Conservation (phyloP, 2,888 invertebrate genomes). For the Pollenia amentaria region DNA sequence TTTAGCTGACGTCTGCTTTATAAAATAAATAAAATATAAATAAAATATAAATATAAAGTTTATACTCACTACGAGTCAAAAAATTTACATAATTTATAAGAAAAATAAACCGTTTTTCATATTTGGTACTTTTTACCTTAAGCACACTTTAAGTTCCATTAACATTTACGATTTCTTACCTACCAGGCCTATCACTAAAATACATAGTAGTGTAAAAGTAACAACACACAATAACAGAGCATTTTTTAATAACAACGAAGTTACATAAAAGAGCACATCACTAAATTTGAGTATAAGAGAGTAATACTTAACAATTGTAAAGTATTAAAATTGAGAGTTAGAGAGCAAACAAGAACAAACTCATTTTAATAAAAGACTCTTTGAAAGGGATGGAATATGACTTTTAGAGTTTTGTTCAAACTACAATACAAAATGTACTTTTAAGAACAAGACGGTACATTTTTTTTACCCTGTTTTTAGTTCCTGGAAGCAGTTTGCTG, state of each 20-base stretch:
- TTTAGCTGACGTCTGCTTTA: too few relatives aligned
- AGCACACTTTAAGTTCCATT: neutral
- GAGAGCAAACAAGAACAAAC: neutral
- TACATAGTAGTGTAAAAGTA: neutral
- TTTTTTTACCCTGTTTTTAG: too few relatives aligned
- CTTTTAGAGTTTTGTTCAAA: too few relatives aligned
- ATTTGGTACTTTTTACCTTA: neutral
- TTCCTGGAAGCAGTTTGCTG: too few relatives aligned
- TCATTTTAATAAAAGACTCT: neutral
- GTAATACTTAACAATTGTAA: neutral
- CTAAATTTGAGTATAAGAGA: slow-evolving; percentile 10
- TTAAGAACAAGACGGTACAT: too few relatives aligned
- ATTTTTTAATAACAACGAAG: neutral
- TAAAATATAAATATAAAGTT: too few relatives aligned
- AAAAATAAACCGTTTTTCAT: too few relatives aligned
- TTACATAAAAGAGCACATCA: neutral
- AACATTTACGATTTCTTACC: neutral
- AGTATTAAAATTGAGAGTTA: neutral
- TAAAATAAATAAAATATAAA: too few relatives aligned
- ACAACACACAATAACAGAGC: neutral
- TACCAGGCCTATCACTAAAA: neutral
- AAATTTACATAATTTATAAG: too few relatives aligned
- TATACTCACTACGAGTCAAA: too few relatives aligned
- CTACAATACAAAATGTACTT: too few relatives aligned
- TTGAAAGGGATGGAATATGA: neutral